Evolutionary conservation across 2,113 vertebrate species (phyloP).

Genomic region (Stictonetta naevosa): DNA sequence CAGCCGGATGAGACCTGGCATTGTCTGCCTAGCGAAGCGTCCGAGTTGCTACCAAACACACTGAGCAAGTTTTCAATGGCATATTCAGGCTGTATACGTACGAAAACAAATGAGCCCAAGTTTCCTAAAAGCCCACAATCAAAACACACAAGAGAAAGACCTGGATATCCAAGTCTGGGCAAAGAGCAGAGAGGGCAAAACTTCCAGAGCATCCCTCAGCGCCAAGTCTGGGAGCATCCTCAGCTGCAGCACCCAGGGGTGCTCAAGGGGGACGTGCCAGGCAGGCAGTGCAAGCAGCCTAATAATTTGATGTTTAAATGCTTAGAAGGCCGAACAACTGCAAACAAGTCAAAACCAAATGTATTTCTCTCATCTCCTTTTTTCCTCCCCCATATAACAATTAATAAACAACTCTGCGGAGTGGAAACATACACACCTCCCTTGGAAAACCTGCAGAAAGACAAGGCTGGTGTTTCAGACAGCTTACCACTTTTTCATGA

Average conservation of each 20-base stretch:
- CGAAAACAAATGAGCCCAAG: background rate
- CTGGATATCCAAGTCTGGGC: background rate
- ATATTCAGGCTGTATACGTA: background rate
- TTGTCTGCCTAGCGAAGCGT: background rate
- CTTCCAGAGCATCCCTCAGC: background rate
- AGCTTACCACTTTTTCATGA: background rate
- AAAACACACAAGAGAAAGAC: background rate
- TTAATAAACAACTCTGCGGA: background rate
- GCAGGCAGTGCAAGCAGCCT: background rate
- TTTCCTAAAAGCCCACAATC: background rate
- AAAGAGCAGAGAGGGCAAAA: background rate
- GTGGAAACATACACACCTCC: background rate
- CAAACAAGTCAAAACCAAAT: conserved; percentile 14
- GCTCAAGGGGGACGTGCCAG: fast-evolving
- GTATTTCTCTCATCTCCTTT: background rate
- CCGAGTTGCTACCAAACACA: background rate
- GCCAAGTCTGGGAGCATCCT: background rate
- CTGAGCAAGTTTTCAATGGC: background rate
- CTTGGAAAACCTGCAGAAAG: background rate
- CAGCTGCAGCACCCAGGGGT: background rate
- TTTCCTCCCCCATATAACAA: fast-evolving
- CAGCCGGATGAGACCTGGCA: background rate
- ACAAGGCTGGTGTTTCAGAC: background rate
- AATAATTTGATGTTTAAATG: conserved; percentile 52
- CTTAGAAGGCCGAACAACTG: conserved; percentile 17